Conservation (phyloP, 2,797 vertebrate species). For the Microchirus variegatus region DNA sequence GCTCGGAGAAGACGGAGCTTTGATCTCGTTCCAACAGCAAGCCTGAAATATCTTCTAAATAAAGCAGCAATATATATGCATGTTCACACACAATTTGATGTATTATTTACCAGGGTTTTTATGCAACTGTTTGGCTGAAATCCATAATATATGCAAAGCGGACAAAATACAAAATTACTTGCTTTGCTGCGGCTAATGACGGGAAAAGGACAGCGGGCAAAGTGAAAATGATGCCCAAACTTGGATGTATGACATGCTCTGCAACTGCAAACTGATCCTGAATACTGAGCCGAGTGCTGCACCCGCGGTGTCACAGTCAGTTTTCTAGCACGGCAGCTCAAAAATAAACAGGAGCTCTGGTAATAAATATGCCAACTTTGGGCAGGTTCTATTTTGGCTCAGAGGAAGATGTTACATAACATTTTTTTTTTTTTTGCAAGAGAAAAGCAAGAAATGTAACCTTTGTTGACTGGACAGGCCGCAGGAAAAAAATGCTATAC, state of each 20-base stretch:
- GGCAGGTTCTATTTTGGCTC: slow-evolving; percentile 67
- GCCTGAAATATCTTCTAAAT: slow-evolving; percentile 54
- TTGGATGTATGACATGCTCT: slow-evolving; percentile 32
- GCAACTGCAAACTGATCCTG: slow-evolving; percentile 37
- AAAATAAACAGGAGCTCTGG: slow-evolving; percentile 57
- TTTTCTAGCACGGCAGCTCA: slow-evolving; percentile 54
- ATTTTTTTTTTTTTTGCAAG: slow-evolving; percentile 29
- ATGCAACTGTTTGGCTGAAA: slow-evolving; percentile 41
- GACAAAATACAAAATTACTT: slow-evolving; percentile 38
- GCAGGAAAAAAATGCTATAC: neutral
- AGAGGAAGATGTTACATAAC: slow-evolving; percentile 62
- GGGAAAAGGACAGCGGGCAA: slow-evolving; percentile 50
- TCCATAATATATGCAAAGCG: slow-evolving; percentile 49
- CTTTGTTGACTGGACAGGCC: slow-evolving; percentile 17
- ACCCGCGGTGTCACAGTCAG: slow-evolving; percentile 43
- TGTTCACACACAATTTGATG: slow-evolving; percentile 47
- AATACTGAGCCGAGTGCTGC: slow-evolving; percentile 25
- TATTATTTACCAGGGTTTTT: slow-evolving; percentile 61
- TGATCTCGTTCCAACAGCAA: slow-evolving; percentile 62
- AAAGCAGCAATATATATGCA: slow-evolving; percentile 67
- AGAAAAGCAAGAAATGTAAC: slow-evolving; percentile 24
- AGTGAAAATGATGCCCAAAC: slow-evolving; percentile 33
- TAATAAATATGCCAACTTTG: slow-evolving; percentile 61
- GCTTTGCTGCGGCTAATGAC: slow-evolving; percentile 36
- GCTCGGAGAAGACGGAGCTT: slow-evolving; percentile 54